A percentile compares a stretch with the other conserved stretches of the same genome.
Evolutionary conservation across 2,888 invertebrate species (phyloP).

Genomic region (Cataglyphis cursor): DNA sequence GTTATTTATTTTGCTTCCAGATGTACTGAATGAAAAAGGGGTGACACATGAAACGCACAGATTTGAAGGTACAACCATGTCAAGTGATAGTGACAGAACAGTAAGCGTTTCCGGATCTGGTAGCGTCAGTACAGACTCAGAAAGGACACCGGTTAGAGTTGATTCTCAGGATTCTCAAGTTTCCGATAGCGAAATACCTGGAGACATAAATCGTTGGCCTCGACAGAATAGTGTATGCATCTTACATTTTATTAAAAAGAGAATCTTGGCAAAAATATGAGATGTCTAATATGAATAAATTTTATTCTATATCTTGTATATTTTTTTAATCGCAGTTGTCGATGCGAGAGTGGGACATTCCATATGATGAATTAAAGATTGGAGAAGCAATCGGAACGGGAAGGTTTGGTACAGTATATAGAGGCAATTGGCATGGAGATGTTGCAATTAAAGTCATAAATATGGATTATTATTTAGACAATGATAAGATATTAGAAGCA

Average conservation of each 20-base stretch:
- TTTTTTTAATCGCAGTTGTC: slow-evolving; percentile 88
- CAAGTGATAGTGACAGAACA: slow-evolving; percentile 91
- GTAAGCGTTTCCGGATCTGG: slow-evolving; percentile 91
- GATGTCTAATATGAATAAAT: not conserved
- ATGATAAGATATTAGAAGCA: slow-evolving; percentile 95
- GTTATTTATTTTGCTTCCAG: slow-evolving; percentile 68
- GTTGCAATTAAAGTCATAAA: slow-evolving; percentile 98
- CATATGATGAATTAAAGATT: slow-evolving; percentile 96
- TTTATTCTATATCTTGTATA: slow-evolving; percentile 78
- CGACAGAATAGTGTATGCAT: slow-evolving; percentile 93
- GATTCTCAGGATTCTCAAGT: slow-evolving; percentile 95
- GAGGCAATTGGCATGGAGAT: slow-evolving; percentile 99
- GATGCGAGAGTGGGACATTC: slow-evolving; percentile 99
- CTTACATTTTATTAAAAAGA: slow-evolving; percentile 12
- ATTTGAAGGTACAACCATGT: slow-evolving; percentile 88
- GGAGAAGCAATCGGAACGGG: slow-evolving; percentile 96
- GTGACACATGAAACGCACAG: slow-evolving; percentile 88
- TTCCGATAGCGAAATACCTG: slow-evolving; percentile 88
- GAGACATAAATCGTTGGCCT: slow-evolving; percentile 89
- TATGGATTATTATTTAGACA: slow-evolving; percentile 96
- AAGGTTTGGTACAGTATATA: slow-evolving; percentile 97
- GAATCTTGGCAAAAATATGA: not conserved
- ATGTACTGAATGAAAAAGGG: slow-evolving; percentile 86
- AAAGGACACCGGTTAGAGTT: slow-evolving; percentile 92
- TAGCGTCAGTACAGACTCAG: slow-evolving; percentile 93